These are phyloP conservation scores for Tetramorium simillimum DNA, from an alignment of 1,140 invertebrate species.

Conservation along the genomic window DNA sequence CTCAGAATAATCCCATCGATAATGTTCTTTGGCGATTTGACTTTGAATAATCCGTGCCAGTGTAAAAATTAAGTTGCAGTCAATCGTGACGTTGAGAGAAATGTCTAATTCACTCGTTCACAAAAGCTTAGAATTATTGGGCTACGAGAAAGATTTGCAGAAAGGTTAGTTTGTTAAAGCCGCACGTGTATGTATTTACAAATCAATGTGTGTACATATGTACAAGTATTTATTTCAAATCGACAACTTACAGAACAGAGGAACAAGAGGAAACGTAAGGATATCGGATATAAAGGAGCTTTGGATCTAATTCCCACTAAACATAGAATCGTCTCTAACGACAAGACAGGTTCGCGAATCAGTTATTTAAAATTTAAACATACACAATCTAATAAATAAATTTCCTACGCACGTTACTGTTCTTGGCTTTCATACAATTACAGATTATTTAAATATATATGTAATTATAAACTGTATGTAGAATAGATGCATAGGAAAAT, in stretches of 20 bases:
- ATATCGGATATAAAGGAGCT: conserved; percentile 65
- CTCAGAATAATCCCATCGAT: neutral
- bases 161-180: conserved; percentile 65
- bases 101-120: conserved; percentile 81
- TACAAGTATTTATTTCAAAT: conserved; percentile 12
- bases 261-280: conserved; percentile 70
- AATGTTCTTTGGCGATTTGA: neutral
- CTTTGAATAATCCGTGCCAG: neutral
- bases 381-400: neutral
- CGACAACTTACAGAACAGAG: conserved; percentile 60
- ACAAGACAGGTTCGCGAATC: conserved; percentile 71
- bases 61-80: conserved; percentile 6
- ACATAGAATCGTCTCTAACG: conserved; percentile 71
- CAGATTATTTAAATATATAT: neutral
- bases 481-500: neutral
- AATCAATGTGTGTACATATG: neutral
- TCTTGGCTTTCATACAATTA: neutral
- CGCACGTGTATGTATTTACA: neutral
- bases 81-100: conserved; percentile 42
- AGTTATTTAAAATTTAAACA: neutral
- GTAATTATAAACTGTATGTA: too few relatives aligned
- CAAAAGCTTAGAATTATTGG: conserved; percentile 79
- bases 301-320: conserved; percentile 78
- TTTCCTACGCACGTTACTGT: neutral
- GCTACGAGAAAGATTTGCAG: conserved; percentile 68